Evolutionary conservation across 2,113 vertebrate species (phyloP).

Genomic region (Erpornis zantholeuca): DNA sequence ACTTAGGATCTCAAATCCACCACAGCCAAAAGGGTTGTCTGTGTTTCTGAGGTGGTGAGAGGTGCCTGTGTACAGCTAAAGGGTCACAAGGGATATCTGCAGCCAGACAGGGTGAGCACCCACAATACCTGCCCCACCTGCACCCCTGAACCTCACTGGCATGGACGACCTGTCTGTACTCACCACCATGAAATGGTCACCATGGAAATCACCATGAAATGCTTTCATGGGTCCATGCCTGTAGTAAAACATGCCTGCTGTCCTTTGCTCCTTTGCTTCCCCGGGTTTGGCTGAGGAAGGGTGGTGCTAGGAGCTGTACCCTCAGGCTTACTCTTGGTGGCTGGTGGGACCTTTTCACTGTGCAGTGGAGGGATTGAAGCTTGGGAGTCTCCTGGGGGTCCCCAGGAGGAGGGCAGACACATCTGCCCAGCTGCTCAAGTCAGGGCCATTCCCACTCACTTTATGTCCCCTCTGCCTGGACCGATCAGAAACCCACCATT

Average conservation of each 20-base stretch:
- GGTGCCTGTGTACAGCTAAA: accelerated
- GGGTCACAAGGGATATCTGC: not conserved
- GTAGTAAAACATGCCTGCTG: not conserved
- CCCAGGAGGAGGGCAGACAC: not conserved
- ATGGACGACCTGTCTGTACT: accelerated
- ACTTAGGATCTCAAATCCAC: not conserved
- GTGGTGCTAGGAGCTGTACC: not conserved
- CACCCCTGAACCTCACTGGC: not conserved
- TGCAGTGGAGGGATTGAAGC: not conserved
- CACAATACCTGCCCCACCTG: not conserved
- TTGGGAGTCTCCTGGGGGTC: not conserved
- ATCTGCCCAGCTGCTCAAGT: not conserved
- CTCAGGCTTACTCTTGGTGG: not conserved
- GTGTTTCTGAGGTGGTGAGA: not conserved
- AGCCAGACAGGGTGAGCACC: not conserved
- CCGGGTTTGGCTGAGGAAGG: not conserved
- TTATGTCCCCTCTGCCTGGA: not conserved
- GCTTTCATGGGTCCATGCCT: not conserved
- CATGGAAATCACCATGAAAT: not conserved
- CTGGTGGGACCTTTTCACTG: not conserved
- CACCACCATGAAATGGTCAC: not conserved
- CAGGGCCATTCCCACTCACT: not conserved
- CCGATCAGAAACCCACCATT: accelerated
- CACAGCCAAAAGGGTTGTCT: not conserved
- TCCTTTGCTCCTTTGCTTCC: not conserved